Base-by-base conservation (phyloP, 2,888 invertebrate species). In the Rhogogaster chlorosoma region DNA sequence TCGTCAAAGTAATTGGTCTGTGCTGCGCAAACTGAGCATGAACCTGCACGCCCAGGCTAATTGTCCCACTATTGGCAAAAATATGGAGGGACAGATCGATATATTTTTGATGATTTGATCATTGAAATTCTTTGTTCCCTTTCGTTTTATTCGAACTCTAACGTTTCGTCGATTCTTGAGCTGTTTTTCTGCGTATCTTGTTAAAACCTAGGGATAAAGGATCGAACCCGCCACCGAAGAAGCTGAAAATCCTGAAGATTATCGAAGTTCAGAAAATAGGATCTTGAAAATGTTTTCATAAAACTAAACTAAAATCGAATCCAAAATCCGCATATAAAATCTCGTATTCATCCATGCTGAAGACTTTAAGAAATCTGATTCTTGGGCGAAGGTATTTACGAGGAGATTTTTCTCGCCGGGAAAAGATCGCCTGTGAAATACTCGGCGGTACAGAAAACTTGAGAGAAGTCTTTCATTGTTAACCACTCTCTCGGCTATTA, bases 1-100 rank as follows among this genome's bases (percentile, higher is more conserved):
- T 57, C 26, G 42, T 57, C 26, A 29, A 61, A 61, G 80, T 80
- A 61, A 64, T 80, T 26, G 42, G 36, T 38, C n/a, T 36, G 38
- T 61, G 36, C 26, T 80, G 53, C 57, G 36, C 57, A 61, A 53
- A 32, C 77, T 77, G 53, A 26, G 29, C 29, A 53, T 18, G 22
- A 53, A 1, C 15, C 5, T 77, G 77, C 26, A 18, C 32, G 18
- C n/a, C 45, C 67, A 32, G 32, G 67, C 18, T 29, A 32, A 67
- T 32, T 32, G 7, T 7, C 32, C 32, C 32, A 12, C 15, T 67
- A 6, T 32, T 26, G 67, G 32, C 12, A 32, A 32, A 32, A 67
- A 18, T 67, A 2, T 18, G 32, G 32, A 67, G 32, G 32, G 67
- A 18, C 6, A 32, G 18, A 26, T 67, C 67, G 32, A 67, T 67